Evolutionary conservation across 2,113 vertebrate genomes (phyloP).

Genomic region (Montifringilla adamsi): DNA sequence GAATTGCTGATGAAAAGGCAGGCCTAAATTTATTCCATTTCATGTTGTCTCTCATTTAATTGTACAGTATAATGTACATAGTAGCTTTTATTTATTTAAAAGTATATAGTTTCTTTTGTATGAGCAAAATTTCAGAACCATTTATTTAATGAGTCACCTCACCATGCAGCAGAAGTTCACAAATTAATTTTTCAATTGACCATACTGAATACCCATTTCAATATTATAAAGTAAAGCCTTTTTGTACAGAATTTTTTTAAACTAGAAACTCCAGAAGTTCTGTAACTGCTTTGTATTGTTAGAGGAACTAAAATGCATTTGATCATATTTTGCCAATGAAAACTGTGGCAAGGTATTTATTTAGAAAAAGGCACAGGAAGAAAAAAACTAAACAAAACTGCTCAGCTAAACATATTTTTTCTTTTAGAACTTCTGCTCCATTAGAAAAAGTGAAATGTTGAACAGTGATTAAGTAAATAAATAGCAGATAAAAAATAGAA

Average conservation of each 20-base stretch:
- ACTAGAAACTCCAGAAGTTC: constrained; percentile 43
- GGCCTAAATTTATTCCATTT: constrained; percentile 64
- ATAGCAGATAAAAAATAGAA: constrained; percentile 52
- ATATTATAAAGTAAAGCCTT: constrained; percentile 29
- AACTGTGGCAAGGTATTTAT: constrained; percentile 69
- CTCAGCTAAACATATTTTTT: constrained; percentile 52
- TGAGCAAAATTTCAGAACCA: constrained; percentile 56
- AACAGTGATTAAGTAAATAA: constrained; percentile 68
- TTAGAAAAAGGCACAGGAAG: constrained; percentile 65
- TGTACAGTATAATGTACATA: constrained; percentile 98
- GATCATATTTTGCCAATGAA: constrained; percentile 63
- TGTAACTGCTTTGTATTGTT: constrained; percentile 55
- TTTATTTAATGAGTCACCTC: constrained; percentile 55
- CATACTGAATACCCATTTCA: constrained; percentile 21
- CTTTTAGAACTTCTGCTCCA: constrained; percentile 62
- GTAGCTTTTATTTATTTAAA: constrained; percentile 96
- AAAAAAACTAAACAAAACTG: constrained; percentile 39
- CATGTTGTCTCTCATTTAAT: constrained; percentile 76
- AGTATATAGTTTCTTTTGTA: constrained; percentile 71
- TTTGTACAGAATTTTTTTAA: constrained; percentile 38
- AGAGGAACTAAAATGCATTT: constrained; percentile 57
- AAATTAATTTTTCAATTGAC: constrained; percentile 31
- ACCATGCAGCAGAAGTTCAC: constrained; percentile 20
- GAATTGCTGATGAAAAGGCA: constrained; percentile 46
- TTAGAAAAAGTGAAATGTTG: constrained; percentile 66